Evolutionary conservation across 2,888 invertebrate species (phyloP).

Genomic region (Falcaria lacertinaria): DNA sequence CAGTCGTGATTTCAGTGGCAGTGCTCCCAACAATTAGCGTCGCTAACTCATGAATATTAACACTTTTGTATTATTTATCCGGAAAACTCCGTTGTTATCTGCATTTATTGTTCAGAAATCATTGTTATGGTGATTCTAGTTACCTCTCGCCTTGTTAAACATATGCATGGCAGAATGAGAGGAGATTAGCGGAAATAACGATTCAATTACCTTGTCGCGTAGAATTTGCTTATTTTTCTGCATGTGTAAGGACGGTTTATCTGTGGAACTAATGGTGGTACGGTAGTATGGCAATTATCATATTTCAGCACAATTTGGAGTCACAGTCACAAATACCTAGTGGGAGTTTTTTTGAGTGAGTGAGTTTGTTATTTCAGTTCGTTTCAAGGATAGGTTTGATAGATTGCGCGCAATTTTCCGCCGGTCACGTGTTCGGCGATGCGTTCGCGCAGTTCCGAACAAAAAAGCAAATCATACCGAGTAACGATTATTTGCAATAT

Average conservation of each 20-base stretch:
- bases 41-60: constrained; percentile 56
- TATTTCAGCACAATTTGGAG: background rate
- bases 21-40: constrained; percentile 42
- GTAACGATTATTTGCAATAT: constrained; percentile 5
- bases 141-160: constrained; percentile 42
- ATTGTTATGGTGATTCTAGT: constrained; percentile 69
- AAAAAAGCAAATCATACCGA: constrained; percentile 9
- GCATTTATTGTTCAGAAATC: constrained; percentile 58
- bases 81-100: constrained; percentile 55
- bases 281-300: constrained; percentile 15
- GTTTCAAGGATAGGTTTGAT: constrained; percentile 38
- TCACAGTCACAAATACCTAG: background rate
- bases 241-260: constrained; percentile 20
- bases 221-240: constrained; percentile 36
- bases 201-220: constrained; percentile 52
- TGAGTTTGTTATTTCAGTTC: constrained; percentile 27
- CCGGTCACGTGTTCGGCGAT: constrained; percentile 44
- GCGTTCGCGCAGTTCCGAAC: constrained; percentile 21
- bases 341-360: constrained; percentile 8
- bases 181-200: constrained; percentile 59
- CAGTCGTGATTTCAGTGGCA: constrained; percentile 49
- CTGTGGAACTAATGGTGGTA: constrained; percentile 29
- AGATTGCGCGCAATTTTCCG: constrained; percentile 35
- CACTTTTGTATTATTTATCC: constrained; percentile 46
- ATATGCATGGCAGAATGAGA: constrained; percentile 48